These are phyloP conservation scores for Elmis aenea DNA, from an alignment of 2,888 invertebrate genomes.

Conservation along the genomic window DNA sequence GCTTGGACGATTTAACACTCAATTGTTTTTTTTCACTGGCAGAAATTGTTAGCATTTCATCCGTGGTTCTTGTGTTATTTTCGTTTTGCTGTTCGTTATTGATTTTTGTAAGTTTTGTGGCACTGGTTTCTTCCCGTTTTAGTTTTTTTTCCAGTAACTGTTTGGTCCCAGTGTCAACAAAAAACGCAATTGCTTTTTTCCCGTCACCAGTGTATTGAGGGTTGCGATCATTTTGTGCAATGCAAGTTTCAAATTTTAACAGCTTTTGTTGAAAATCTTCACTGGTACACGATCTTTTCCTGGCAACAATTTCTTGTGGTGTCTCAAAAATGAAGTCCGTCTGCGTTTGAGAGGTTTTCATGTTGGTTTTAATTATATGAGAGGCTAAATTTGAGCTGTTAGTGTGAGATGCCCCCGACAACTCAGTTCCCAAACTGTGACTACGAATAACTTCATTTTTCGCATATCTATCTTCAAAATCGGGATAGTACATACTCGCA, in stretches of 20 bases:
- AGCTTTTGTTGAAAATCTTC: constrained; percentile 44
- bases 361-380: constrained; percentile 7
- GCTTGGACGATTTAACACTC: constrained; percentile 2
- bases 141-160: constrained; percentile 10
- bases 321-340: constrained; percentile 39
- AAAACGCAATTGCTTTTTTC: constrained; percentile 39
- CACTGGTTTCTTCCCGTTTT: constrained; percentile 18
- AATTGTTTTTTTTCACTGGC: constrained; percentile 6
- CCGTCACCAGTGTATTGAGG: constrained; percentile 14
- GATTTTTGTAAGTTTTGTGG: too few relatives aligned
- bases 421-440: constrained; percentile 50
- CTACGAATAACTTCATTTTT: constrained; percentile 41
- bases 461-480: not conserved
- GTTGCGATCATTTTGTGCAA: constrained; percentile 28
- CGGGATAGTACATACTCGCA: constrained; percentile 19
- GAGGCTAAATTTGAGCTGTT: too few relatives aligned
- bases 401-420: constrained; percentile 35
- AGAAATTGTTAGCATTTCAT: not conserved
- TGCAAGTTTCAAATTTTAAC: constrained; percentile 41
- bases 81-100: not conserved
- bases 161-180: constrained; percentile 33
- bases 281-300: constrained; percentile 37
- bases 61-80: not conserved
- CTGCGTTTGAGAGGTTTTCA: constrained; percentile 43
- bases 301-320: constrained; percentile 35